Evolutionary conservation across 2,888 invertebrate species (phyloP), one percentile per base, ranked within the genome.

Genomic region (Epinotia brunnichana): DNA sequence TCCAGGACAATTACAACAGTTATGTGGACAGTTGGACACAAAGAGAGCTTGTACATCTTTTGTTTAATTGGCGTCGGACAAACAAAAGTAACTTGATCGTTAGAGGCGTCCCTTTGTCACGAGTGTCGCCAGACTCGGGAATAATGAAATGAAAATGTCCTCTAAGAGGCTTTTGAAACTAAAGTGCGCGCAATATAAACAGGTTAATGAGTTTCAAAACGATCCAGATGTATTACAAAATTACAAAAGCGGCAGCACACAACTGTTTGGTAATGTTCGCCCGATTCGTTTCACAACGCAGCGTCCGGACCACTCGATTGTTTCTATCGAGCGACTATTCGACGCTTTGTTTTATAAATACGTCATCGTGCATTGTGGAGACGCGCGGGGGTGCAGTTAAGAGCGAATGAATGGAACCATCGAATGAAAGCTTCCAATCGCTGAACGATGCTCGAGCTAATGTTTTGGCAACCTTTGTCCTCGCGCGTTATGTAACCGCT

Each of bases 131-230:
- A 82, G 82, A 83, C 79, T 79, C 80, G 82, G 80, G 81, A 85
- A 91, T 88, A 91, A 91, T 88, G 85, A 56, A 73, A 73, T 57
- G 67, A 86, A 80, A 85, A 83, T 81, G 87, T 90, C 87, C 90
- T 89, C 87, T 87, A 83, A 87, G 83, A 80, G 83, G 82, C 85
- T 87, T 88, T 89, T 85, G 85, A 85, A 87, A 87, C 83, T 83
- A 76, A 75, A 77, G 80, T 85, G 84, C 87, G 83, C 83, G 83
- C 85, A 87, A 88, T 88, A 90, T 84, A 91, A 92, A 90, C 90
- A 89, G 90, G 90, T 92, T 91, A 91, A 92, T 91, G 90, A 86
- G 88, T 93, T 92, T 91, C 91, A 91, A 92, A 93, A 91, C 92
- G 90, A 90, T 92, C 91, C 92, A 92, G 91, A 92, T 92, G 91